Percentiles rank a stretch among this genome's conserved stretches.
phyloP scores from a whole-genome alignment of 2,797 vertebrate species.

The Phoxinus dragarum region DNA sequence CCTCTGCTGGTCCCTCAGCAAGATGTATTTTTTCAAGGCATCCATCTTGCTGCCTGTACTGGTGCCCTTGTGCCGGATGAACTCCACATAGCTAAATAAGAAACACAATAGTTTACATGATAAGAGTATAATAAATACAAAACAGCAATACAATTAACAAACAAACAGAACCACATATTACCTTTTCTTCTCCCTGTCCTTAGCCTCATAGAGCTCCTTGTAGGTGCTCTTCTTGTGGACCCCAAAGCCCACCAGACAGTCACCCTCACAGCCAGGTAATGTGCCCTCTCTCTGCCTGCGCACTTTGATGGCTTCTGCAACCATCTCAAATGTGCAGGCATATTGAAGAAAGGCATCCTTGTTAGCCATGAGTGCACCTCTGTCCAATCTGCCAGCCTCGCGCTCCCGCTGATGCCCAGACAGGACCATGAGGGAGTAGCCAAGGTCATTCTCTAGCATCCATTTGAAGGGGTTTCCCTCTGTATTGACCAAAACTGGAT shows the following conservation, averaged over 20 bases:
- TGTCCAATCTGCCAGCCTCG: neutral
- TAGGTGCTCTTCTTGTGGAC: neutral
- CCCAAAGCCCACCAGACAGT: slow-evolving; percentile 10
- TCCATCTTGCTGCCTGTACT: neutral
- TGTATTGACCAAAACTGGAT: slow-evolving; percentile 29
- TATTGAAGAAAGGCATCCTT: slow-evolving; percentile 1
- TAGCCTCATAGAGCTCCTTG: slow-evolving; percentile 18
- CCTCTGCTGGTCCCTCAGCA: too few relatives aligned
- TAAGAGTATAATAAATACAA: neutral
- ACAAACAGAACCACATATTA: neutral
- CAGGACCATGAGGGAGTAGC: slow-evolving; percentile 5
- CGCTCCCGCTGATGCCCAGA: slow-evolving; percentile 11
- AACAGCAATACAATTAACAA: neutral
- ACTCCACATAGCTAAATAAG: slow-evolving; percentile 5
- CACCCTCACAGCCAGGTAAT: neutral
- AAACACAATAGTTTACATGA: neutral
- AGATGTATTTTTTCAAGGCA: too few relatives aligned
- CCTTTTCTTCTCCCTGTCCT: slow-evolving; percentile 21
- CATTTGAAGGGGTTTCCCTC: neutral
- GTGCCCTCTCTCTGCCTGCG: neutral
- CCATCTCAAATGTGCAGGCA: neutral
- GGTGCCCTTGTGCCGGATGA: neutral
- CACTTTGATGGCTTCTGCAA: neutral
- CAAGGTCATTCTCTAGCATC: neutral
- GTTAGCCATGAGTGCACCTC: neutral